Evolutionary conservation across 2,113 vertebrate species (phyloP).

Genomic region (Raja brachyura): DNA sequence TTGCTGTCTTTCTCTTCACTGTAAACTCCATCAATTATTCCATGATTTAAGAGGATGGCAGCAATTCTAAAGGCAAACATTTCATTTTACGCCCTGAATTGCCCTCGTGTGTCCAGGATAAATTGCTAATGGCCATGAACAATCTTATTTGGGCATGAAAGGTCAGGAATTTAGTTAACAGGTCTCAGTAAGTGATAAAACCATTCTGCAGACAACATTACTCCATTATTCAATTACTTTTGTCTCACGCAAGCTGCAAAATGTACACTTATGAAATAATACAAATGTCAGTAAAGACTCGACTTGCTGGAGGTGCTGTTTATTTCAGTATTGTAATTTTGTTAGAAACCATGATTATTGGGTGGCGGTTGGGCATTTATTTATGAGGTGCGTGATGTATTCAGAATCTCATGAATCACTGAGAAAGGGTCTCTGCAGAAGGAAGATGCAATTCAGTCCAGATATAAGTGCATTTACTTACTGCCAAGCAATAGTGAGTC

Average conservation of each 20-base stretch:
- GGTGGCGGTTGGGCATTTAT: background rate
- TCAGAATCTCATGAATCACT: background rate
- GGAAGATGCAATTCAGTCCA: background rate
- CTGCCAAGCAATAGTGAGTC: background rate
- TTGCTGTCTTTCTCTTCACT: background rate
- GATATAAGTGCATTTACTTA: background rate
- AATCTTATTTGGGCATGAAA: background rate
- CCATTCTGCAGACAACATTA: background rate
- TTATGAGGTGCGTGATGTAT: background rate
- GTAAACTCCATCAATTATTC: background rate
- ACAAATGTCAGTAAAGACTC: background rate
- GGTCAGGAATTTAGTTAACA: background rate
- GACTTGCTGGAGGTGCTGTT: background rate
- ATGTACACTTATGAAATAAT: background rate
- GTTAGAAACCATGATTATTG: background rate
- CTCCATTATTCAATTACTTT: background rate
- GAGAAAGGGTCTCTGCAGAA: background rate
- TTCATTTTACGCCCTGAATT: background rate
- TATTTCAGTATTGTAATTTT: background rate
- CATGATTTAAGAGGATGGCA: background rate
- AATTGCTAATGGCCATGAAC: background rate
- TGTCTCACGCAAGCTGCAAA: background rate
- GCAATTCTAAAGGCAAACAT: background rate
- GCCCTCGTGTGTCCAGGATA: background rate
- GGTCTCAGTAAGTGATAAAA: no score